These are phyloP conservation scores for Thaumetopoea pityocampa DNA, from an alignment of 1,140 invertebrate species.

Conservation along the genomic window DNA sequence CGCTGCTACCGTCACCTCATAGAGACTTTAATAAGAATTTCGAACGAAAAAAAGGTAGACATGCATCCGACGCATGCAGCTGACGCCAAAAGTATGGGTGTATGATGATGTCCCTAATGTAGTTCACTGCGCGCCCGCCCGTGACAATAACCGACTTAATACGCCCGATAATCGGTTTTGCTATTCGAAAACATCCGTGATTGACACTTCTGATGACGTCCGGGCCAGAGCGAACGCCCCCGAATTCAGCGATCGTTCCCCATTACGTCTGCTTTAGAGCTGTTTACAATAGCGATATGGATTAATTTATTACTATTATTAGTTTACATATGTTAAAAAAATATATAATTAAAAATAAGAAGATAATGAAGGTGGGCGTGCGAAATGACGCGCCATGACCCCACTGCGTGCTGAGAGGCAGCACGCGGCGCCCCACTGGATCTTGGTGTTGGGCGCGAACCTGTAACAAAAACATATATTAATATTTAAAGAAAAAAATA, in stretches of 20 bases:
- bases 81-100: constrained; percentile 68
- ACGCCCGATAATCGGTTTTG: constrained; percentile 73
- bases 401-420: no score
- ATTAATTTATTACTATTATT: no score
- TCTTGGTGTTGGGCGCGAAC: no score
- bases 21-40: constrained; percentile 46
- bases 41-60: constrained; percentile 40
- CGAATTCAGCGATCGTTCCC: constrained; percentile 38
- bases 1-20: constrained; percentile 1
- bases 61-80: constrained; percentile 65
- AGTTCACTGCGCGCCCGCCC: constrained; percentile 65
- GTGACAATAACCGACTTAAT: constrained; percentile 74
- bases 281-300: no score
- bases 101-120: constrained; percentile 74
- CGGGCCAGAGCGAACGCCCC: constrained; percentile 45
- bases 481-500: no score
- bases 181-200: constrained; percentile 69
- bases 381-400: no score
- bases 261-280: no score
- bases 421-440: no score
- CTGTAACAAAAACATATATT: no score
- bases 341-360: constrained; percentile 10
- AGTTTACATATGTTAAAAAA: constrained; percentile 14
- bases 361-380: no score
- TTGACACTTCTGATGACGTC: constrained; percentile 71